Evolutionary conservation across 2,797 vertebrate species (phyloP).

Genomic region (Tapirus indicus): DNA sequence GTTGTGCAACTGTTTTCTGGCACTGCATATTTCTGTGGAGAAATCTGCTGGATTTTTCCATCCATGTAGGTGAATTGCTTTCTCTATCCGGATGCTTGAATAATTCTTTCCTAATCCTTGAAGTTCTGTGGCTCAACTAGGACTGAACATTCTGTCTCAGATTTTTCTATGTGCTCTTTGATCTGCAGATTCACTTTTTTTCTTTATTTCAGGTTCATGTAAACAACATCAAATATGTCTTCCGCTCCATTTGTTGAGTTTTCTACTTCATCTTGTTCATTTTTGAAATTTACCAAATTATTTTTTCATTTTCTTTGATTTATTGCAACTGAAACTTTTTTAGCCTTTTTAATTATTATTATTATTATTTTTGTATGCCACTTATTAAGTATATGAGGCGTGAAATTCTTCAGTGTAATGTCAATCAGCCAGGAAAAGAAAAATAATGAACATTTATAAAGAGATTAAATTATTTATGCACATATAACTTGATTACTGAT

Average conservation of each 20-base stretch:
- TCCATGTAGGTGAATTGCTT: background rate
- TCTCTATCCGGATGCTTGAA: background rate
- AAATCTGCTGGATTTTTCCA: conserved; percentile 24
- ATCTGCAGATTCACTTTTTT: background rate
- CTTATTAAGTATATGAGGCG: background rate
- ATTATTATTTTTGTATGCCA: background rate
- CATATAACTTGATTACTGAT: background rate
- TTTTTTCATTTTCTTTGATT: background rate
- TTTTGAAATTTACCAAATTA: background rate
- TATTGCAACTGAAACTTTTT: background rate
- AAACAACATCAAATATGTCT: background rate
- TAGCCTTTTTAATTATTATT: background rate
- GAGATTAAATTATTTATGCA: background rate
- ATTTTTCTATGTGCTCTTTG: background rate
- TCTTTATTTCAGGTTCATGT: background rate
- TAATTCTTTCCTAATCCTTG: background rate
- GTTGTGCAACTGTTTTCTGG: background rate
- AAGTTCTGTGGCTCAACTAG: background rate
- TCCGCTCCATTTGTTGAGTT: background rate
- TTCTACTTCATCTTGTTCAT: background rate
- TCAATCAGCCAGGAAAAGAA: background rate
- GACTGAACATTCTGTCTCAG: background rate
- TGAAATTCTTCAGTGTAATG: background rate
- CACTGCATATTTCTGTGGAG: background rate
- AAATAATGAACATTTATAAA: background rate